These are phyloP conservation scores for Hydrozoanthus tunicans DNA, from an alignment of 64 coral and sea anemone genomes.

Conservation along the genomic window DNA sequence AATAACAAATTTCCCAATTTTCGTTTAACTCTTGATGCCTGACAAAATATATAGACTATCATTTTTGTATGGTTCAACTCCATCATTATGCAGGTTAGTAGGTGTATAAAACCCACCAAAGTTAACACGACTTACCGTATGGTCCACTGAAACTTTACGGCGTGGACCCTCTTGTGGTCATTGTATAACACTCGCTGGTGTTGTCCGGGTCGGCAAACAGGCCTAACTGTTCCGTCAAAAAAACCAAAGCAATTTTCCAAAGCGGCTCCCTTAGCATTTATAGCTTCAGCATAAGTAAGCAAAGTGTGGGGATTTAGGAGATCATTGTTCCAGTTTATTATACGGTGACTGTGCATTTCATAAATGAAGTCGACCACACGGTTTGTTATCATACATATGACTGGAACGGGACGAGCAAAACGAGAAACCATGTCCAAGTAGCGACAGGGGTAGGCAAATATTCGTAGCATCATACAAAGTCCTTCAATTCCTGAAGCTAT, in stretches of 20 bases:
- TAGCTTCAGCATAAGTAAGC: slow-evolving; percentile 6
- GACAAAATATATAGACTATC: background rate
- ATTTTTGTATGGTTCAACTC: slow-evolving; percentile 25
- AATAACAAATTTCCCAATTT: slow-evolving; percentile 19
- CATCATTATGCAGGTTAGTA: slow-evolving; percentile 20
- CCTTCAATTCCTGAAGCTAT: slow-evolving; percentile 11
- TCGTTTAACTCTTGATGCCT: background rate
- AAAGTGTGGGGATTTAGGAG: background rate
- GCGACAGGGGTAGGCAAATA: slow-evolving; percentile 10
- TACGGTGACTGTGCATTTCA: slow-evolving; percentile 7
- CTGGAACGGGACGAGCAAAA: slow-evolving; percentile 7
- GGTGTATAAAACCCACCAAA: background rate
- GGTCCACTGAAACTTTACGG: slow-evolving; percentile 12
- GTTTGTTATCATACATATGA: background rate
- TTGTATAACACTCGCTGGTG: slow-evolving; percentile 1
- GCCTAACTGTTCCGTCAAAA: background rate
- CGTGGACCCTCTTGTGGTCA: background rate
- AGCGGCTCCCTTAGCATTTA: slow-evolving; percentile 13
- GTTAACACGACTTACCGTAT: background rate
- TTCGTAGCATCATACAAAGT: slow-evolving; percentile 8
- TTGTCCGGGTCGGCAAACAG: slow-evolving; percentile 8
- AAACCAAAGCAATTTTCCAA: slow-evolving; percentile 4
- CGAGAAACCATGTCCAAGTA: slow-evolving; percentile 11
- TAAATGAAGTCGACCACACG: background rate
- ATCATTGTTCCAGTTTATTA: slow-evolving; percentile 19